Conservation (phyloP, 1,140 invertebrate species). For the Mactra quadrangularis region DNA sequence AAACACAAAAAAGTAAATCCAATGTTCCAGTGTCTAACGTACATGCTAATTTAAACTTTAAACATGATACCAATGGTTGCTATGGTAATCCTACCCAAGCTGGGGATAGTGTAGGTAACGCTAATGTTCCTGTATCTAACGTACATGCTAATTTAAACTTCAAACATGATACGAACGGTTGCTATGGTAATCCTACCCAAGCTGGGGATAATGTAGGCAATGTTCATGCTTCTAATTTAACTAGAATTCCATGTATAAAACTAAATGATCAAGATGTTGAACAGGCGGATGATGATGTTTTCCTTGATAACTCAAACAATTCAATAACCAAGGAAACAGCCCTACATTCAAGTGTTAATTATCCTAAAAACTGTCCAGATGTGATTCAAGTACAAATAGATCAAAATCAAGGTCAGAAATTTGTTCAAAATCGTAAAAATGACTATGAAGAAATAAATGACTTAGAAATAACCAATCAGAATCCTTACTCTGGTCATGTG, state of each 20-base stretch:
- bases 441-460: conserved; percentile 46
- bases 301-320: neutral
- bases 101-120: conserved; percentile 21
- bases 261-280: conserved; percentile 23
- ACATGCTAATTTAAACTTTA: conserved; percentile 5
- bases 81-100: neutral
- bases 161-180: neutral
- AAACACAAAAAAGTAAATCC: too few species aligned
- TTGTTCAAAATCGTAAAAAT: too few species aligned
- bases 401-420: neutral
- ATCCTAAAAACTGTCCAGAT: neutral
- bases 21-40: conserved; percentile 21
- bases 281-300: conserved; percentile 38
- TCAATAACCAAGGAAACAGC: neutral
- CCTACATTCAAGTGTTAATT: neutral
- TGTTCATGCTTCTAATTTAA: conserved; percentile 39
- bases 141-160: conserved; percentile 12
- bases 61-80: neutral
- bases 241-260: conserved; percentile 39
- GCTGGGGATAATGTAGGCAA: conserved; percentile 9
- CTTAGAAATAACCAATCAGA: conserved; percentile 2
- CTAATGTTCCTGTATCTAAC: conserved; percentile 10
- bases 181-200: neutral
- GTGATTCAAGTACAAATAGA: neutral
- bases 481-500: neutral